Conservation (phyloP, 30 jellyfish, hydroid and myxozoan species). For the Aurelia aurita region DNA sequence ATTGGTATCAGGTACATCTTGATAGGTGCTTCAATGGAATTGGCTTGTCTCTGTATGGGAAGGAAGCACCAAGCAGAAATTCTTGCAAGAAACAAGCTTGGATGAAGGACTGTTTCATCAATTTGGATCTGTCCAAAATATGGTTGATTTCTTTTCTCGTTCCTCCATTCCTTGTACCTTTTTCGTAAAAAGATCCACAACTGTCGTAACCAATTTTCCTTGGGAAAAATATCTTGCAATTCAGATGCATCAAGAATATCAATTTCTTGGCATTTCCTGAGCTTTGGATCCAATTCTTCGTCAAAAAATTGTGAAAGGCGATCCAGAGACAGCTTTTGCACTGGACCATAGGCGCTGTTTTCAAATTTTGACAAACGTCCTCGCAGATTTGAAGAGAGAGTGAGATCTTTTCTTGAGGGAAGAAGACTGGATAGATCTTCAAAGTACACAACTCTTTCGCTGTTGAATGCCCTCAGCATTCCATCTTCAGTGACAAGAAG, state of each 20-base stretch:
- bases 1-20: neutral
- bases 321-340: slow-evolving; percentile 9
- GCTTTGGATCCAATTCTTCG: neutral
- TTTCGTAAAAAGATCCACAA: slow-evolving; percentile 20
- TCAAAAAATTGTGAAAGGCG: neutral
- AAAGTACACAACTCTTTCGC: slow-evolving; percentile 17
- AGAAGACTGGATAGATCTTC: slow-evolving; percentile 38
- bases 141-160: slow-evolving; percentile 5
- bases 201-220: neutral
- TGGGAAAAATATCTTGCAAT: neutral
- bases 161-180: slow-evolving; percentile 14
- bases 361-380: neutral
- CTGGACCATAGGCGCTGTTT: neutral
- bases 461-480: slow-evolving; percentile 28
- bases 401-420: slow-evolving; percentile 1
- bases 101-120: neutral
- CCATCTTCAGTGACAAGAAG: slow-evolving; percentile 74
- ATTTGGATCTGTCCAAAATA: too few relatives aligned
- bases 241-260: neutral
- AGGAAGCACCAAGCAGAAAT: slow-evolving; percentile 46
- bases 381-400: slow-evolving; percentile 14
- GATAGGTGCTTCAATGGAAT: neutral
- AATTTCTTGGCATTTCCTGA: slow-evolving; percentile 16
- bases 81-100: slow-evolving; percentile 4
- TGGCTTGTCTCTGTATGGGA: slow-evolving; percentile 18